Evolutionary conservation across 1,140 invertebrate species (phyloP).

Genomic region (Antheraea pernyi): DNA sequence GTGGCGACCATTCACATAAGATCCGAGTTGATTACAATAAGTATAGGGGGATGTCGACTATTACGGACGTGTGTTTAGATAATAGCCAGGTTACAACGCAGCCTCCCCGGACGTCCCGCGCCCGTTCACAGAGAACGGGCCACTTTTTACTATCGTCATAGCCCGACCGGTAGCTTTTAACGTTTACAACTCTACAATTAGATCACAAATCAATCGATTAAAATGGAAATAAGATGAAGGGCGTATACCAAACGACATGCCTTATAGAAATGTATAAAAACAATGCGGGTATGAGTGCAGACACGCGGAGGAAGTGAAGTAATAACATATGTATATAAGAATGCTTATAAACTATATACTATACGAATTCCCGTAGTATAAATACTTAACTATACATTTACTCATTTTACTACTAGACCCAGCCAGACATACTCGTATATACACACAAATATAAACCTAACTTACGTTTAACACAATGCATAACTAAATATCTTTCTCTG

Average conservation of each 20-base stretch:
- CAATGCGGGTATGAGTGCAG: too few species aligned
- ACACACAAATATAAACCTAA: too few species aligned
- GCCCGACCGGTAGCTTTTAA: constrained; percentile 28
- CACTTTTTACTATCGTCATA: constrained; percentile 3
- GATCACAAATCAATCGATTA: not conserved
- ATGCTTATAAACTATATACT: too few species aligned
- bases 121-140: not conserved
- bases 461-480: too few species aligned
- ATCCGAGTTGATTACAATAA: not conserved
- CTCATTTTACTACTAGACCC: too few species aligned
- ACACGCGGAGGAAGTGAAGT: too few species aligned
- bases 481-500: too few species aligned
- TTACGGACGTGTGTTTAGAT: constrained; percentile 30
- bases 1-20: not conserved
- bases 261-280: not conserved
- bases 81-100: constrained; percentile 45
- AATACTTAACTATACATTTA: too few species aligned
- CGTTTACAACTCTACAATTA: constrained; percentile 27
- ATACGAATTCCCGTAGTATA: too few species aligned
- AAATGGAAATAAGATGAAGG: not conserved
- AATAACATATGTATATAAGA: too few species aligned
- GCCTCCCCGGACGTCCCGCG: constrained; percentile 14
- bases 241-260: not conserved
- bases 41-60: constrained; percentile 5
- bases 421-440: too few species aligned